Conservation (phyloP, 1,140 invertebrate genomes). For the Nasonia longicornis region DNA sequence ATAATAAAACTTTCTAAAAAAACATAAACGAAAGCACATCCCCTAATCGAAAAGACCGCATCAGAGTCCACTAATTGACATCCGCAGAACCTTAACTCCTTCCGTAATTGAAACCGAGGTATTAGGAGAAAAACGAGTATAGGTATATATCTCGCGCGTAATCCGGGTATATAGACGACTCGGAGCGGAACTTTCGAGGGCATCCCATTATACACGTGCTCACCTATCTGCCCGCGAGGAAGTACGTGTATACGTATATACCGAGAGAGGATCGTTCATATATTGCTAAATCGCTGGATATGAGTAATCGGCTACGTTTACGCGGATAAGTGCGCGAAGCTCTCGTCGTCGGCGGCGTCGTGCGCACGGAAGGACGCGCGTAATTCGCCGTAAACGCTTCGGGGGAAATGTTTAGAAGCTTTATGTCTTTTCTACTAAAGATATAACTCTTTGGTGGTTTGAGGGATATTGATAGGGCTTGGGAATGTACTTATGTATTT, state of each 20-base stretch:
- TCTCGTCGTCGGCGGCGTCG: neutral
- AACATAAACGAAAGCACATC: neutral
- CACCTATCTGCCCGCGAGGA: neutral
- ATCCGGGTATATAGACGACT: neutral
- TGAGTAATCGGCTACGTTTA: conserved; percentile 19
- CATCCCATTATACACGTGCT: neutral
- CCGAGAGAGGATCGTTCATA: neutral
- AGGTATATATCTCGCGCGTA: neutral
- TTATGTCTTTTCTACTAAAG: neutral
- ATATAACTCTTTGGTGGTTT: neutral
- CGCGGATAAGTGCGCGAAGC: neutral
- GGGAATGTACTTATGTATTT: no score
- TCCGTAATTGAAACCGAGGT: neutral
- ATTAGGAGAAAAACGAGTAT: neutral
- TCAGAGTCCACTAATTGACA: neutral
- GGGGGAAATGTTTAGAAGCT: neutral
- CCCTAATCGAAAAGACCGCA: neutral
- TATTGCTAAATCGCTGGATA: conserved; percentile 3
- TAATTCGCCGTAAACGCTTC: neutral
- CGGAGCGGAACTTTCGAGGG: conserved; percentile 10
- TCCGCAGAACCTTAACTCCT: neutral
- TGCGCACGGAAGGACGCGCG: neutral
- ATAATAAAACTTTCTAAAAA: neutral
- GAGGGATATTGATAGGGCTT: no score
- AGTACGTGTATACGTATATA: no score